phyloP scores from a whole-genome alignment of 2,113 vertebrate genomes.

The Tychaedon coryphoeus region DNA sequence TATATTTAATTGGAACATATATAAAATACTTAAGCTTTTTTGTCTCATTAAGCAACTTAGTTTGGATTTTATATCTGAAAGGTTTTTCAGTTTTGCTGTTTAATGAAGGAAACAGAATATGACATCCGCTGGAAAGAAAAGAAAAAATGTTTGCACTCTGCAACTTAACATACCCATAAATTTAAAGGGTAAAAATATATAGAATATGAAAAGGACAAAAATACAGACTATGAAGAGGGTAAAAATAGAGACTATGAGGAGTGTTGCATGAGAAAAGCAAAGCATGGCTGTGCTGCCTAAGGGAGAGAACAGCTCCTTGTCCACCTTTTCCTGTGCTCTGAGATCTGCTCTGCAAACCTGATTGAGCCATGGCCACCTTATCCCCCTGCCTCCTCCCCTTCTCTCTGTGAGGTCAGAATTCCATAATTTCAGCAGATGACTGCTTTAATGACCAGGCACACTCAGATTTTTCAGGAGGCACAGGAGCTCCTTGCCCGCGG shows the following conservation, averaged over 20 bases:
- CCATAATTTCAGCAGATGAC: not conserved
- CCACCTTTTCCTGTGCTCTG: not conserved
- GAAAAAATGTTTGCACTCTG: not conserved
- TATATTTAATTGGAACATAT: not conserved
- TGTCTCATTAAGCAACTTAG: not conserved
- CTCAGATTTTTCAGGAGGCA: not conserved
- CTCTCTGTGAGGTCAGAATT: not conserved
- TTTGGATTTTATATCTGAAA: not conserved
- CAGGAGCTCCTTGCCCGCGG: rapidly evolving
- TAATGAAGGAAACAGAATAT: not conserved
- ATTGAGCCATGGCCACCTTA: not conserved
- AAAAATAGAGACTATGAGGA: not conserved
- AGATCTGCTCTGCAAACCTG: not conserved
- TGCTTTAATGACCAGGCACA: not conserved
- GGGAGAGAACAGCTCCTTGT: not conserved
- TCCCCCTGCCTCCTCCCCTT: not conserved
- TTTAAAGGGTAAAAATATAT: not conserved
- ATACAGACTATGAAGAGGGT: not conserved
- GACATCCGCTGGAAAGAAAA: not conserved
- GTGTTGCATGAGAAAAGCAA: not conserved
- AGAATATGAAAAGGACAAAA: not conserved
- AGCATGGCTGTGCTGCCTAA: not conserved
- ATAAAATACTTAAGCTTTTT: not conserved
- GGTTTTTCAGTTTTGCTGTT: not conserved
- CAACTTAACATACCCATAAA: not conserved